Conservation (phyloP, 2,797 vertebrate genomes). For the Hafferia zeledoni region DNA sequence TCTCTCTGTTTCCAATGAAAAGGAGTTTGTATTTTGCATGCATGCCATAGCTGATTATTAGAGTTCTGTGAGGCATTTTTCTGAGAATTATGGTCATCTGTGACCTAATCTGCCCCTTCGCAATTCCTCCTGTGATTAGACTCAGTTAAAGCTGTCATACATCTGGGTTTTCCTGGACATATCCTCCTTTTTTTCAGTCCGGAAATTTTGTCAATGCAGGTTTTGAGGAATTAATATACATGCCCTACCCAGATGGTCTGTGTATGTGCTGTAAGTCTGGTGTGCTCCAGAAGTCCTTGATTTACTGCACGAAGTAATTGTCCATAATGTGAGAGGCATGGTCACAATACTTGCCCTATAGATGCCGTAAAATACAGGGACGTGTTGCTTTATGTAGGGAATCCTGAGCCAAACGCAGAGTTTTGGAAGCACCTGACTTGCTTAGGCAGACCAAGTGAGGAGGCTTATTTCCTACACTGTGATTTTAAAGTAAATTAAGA, state of each 20-base stretch:
- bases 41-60: neutral
- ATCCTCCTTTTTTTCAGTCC: neutral
- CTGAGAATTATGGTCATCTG: neutral
- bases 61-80: neutral
- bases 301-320: slow-evolving; percentile 7
- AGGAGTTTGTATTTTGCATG: neutral
- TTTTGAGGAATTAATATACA: neutral
- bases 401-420: neutral
- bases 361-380: neutral
- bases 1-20: neutral
- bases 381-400: neutral
- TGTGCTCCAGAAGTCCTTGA: neutral
- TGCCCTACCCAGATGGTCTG: slow-evolving; percentile 27
- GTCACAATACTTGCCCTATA: neutral
- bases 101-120: neutral
- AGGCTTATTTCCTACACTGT: neutral
- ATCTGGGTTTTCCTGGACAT: neutral
- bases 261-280: neutral
- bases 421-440: neutral
- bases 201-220: neutral
- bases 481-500: neutral
- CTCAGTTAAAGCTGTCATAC: neutral
- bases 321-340: neutral
- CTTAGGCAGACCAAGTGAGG: neutral
- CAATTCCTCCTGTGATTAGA: neutral